Conservation (phyloP, 2,113 vertebrate genomes). For the Crotalus tigris region DNA sequence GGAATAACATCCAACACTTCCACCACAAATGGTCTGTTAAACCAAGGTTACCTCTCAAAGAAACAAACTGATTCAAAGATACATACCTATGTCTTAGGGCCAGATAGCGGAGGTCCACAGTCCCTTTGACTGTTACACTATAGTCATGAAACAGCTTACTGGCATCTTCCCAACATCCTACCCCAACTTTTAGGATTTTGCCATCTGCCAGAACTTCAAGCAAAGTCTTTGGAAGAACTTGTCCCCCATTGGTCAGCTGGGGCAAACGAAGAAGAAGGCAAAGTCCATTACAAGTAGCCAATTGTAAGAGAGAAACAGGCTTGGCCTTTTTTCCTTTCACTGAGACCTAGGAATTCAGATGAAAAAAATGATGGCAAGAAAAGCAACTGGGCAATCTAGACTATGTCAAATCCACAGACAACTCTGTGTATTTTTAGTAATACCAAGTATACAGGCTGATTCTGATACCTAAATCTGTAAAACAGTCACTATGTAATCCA, state of each 20-base stretch:
- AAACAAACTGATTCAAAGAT: not conserved
- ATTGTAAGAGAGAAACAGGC: slow-evolving; percentile 86
- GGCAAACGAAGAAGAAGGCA: slow-evolving; percentile 85
- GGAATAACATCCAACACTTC: not conserved
- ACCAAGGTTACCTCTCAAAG: not conserved
- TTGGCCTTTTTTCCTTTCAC: slow-evolving; percentile 77
- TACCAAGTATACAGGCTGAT: not conserved
- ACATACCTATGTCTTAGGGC: slow-evolving; percentile 82
- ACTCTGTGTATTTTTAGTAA: not conserved
- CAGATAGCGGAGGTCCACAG: slow-evolving; percentile 86
- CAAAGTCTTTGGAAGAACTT: slow-evolving; percentile 76
- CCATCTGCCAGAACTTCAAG: slow-evolving; percentile 79
- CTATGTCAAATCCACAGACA: not conserved
- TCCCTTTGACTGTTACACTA: slow-evolving; percentile 78
- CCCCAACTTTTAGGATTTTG: slow-evolving; percentile 87
- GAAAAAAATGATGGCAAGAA: not conserved
- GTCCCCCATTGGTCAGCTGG: slow-evolving; percentile 66
- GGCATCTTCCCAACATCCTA: slow-evolving; percentile 91
- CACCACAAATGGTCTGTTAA: not conserved
- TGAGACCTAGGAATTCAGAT: slow-evolving; percentile 76
- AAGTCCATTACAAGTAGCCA: slow-evolving; percentile 84
- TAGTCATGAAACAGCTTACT: slow-evolving; percentile 85
- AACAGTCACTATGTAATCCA: not conserved
- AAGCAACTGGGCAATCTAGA: not conserved
- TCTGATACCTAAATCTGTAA: not conserved